A percentile compares a stretch with the other conserved stretches of the same genome.
These are phyloP conservation scores for Drosophila birchii DNA, from an alignment of 2,888 invertebrate genomes.

Conservation along the genomic window DNA sequence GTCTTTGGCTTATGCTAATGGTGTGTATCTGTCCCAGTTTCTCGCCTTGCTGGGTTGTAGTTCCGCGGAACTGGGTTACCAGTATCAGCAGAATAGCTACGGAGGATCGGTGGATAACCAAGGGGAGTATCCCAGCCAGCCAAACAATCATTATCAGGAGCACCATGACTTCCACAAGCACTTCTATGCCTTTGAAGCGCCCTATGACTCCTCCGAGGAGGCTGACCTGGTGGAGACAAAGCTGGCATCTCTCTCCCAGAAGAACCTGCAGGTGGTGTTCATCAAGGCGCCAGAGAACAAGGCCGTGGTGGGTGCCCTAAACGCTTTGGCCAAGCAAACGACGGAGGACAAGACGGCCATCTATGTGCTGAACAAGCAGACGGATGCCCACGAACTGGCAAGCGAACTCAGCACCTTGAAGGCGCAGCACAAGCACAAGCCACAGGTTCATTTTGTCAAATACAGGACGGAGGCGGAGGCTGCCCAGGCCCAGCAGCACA, in stretches of 20 bases:
- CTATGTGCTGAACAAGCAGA: constrained; percentile 82
- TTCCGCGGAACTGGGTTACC: constrained; percentile 62
- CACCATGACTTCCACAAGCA: constrained; percentile 69
- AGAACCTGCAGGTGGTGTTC: constrained; percentile 80
- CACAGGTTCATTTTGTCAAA: constrained; percentile 78
- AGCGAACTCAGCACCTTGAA: constrained; percentile 61
- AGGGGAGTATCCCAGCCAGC: neutral
- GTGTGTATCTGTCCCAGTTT: constrained; percentile 38
- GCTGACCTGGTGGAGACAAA: constrained; percentile 52
- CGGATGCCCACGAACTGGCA: constrained; percentile 74
- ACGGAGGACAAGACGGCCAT: constrained; percentile 82
- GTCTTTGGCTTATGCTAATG: neutral
- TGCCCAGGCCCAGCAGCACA: constrained; percentile 69
- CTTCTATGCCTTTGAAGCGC: constrained; percentile 76
- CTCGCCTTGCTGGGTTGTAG: constrained; percentile 50
- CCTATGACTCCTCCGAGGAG: constrained; percentile 67
- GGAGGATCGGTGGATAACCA: neutral
- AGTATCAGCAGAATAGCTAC: constrained; percentile 51
- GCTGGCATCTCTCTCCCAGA: constrained; percentile 58
- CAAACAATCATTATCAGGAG: constrained; percentile 43
- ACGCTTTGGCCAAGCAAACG: constrained; percentile 73
- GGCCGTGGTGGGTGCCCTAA: constrained; percentile 71
- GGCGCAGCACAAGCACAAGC: constrained; percentile 62
- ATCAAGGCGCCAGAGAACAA: constrained; percentile 81
- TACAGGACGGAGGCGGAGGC: constrained; percentile 79